Evolutionary conservation across 2,113 vertebrate species (phyloP).

Genomic region (Notarius lentiginosus): DNA sequence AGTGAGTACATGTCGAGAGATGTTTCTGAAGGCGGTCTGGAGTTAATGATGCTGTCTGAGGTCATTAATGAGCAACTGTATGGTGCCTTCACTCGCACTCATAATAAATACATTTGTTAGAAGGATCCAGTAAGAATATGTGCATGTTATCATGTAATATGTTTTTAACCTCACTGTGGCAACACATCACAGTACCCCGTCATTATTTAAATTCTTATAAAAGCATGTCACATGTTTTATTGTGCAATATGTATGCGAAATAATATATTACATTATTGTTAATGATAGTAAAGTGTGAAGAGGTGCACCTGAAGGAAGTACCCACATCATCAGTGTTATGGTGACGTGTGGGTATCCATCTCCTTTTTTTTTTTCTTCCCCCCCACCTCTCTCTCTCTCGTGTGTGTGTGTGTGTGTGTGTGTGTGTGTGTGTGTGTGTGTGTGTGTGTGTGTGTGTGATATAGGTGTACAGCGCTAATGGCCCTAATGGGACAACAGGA

Average conservation of each 20-base stretch:
- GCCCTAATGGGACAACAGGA: constrained; percentile 81
- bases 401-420: no score
- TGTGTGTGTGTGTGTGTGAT: no score
- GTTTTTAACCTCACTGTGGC: not conserved
- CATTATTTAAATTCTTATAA: not conserved
- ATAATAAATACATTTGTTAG: not conserved
- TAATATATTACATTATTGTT: not conserved
- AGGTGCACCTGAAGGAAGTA: not conserved
- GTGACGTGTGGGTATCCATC: not conserved
- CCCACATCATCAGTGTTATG: no score
- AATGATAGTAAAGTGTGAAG: not conserved
- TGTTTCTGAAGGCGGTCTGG: not conserved
- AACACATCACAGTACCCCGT: not conserved
- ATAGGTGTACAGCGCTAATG: constrained; percentile 84
- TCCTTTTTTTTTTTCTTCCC: no score
- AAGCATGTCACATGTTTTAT: not conserved
- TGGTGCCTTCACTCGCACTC: not conserved
- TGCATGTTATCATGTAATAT: not conserved
- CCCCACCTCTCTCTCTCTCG: no score
- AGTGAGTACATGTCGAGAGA: not conserved
- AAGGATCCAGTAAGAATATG: not conserved
- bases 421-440: no score
- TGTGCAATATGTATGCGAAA: not conserved
- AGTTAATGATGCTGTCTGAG: not conserved
- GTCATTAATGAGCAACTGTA: not conserved